A percentile compares a stretch with the other conserved stretches of the same genome.
Evolutionary conservation across 1,140 invertebrate genomes (phyloP).

Genomic region (Drosophila sp.): DNA sequence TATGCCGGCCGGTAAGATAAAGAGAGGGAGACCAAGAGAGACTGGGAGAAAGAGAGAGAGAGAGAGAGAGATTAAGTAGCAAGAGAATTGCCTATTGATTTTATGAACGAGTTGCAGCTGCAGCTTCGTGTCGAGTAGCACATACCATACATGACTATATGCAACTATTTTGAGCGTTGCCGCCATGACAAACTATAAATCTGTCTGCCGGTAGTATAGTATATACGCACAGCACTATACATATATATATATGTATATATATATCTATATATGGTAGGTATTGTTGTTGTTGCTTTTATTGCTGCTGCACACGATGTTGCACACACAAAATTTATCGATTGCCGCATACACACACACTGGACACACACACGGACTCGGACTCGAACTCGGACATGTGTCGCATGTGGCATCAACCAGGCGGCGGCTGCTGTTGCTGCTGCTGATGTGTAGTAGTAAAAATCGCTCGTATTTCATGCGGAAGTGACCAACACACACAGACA

Average conservation of each 20-base stretch:
- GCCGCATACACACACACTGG: conserved; percentile 53
- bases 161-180: conserved; percentile 71
- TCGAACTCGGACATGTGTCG: conserved; percentile 27
- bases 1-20: conserved; percentile 62
- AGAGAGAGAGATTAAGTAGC: not conserved
- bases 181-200: conserved; percentile 80
- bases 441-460: conserved; percentile 82
- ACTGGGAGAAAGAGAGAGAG: not conserved
- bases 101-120: conserved; percentile 71
- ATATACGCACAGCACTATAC: conserved; percentile 38
- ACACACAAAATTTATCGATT: conserved; percentile 73
- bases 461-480: conserved; percentile 80
- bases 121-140: conserved; percentile 17
- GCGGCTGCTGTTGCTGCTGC: conserved; percentile 67
- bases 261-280: conserved; percentile 35
- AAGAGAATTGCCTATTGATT: conserved; percentile 67
- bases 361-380: conserved; percentile 23
- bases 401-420: conserved; percentile 22
- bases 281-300: conserved; percentile 29
- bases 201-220: conserved; percentile 64
- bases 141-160: no score
- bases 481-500: conserved; percentile 60
- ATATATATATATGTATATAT: conserved; percentile 10
- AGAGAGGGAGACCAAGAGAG: not conserved
- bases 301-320: conserved; percentile 46